Conservation (phyloP, 2,888 invertebrate species). For the Sarcophaga rosellei region DNA sequence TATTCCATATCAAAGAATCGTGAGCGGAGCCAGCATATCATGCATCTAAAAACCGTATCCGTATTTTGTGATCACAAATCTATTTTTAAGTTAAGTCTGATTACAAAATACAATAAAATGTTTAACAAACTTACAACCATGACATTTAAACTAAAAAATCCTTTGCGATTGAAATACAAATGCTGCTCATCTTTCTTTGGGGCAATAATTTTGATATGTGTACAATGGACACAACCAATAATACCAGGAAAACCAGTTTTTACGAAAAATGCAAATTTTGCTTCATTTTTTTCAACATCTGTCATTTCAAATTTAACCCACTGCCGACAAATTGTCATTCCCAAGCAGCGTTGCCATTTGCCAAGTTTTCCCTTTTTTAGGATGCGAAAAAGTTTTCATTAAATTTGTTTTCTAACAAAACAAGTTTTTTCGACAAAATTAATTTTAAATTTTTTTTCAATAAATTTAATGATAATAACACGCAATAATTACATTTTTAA, state of each 20-base stretch:
- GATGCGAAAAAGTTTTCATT: too few species aligned
- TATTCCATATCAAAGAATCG: conserved; percentile 32
- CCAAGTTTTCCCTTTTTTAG: too few species aligned
- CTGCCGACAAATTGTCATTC: background rate
- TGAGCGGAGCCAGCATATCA: conserved; percentile 24
- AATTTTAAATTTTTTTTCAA: too few species aligned
- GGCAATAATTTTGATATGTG: background rate
- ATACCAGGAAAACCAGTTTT: background rate
- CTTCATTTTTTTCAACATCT: background rate
- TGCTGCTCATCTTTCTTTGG: background rate
- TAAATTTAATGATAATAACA: too few species aligned
- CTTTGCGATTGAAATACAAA: background rate
- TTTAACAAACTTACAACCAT: conserved; percentile 4
- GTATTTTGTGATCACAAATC: too few species aligned
- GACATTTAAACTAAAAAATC: conserved; percentile 13
- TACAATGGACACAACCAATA: too few species aligned
- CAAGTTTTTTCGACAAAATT: too few species aligned
- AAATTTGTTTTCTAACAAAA: too few species aligned
- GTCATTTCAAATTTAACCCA: background rate
- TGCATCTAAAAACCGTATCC: conserved; percentile 4
- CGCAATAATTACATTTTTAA: too few species aligned
- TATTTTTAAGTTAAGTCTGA: background rate
- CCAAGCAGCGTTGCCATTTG: too few species aligned
- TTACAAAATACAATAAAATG: background rate
- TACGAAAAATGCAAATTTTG: conserved; percentile 2